Conservation (phyloP, 2,888 invertebrate species). For the Leptinotarsa haldemani region DNA sequence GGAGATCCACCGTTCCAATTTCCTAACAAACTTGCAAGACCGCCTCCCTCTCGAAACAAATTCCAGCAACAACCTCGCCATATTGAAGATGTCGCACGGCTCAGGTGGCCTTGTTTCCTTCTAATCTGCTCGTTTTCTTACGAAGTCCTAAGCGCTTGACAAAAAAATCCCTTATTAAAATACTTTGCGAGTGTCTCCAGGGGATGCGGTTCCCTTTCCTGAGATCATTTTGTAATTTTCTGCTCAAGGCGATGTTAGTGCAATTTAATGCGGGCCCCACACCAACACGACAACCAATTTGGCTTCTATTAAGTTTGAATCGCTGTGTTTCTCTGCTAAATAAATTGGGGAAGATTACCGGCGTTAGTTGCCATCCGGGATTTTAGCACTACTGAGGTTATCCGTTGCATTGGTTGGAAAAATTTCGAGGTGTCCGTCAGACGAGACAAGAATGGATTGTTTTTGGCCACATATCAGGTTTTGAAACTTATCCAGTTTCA, state of each 20-base stretch:
- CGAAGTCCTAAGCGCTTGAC: constrained; percentile 60
- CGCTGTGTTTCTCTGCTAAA: constrained; percentile 21
- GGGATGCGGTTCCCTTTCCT: constrained; percentile 50
- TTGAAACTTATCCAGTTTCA: too few species aligned
- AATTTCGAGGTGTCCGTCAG: too few species aligned
- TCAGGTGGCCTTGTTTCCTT: constrained; percentile 59
- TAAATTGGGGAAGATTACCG: constrained; percentile 22
- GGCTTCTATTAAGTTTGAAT: constrained; percentile 43
- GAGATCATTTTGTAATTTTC: constrained; percentile 60
- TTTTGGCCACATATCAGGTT: too few species aligned
- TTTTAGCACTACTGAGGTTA: constrained; percentile 6
- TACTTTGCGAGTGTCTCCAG: constrained; percentile 59
- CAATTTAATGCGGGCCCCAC: constrained; percentile 49
- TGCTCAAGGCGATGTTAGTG: constrained; percentile 55
- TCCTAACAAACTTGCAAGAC: not conserved
- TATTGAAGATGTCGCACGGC: constrained; percentile 62
- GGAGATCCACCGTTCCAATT: not conserved
- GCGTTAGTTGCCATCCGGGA: constrained; percentile 10
- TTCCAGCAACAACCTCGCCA: constrained; percentile 36
- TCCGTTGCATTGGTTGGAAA: not conserved
- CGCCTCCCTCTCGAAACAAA: constrained; percentile 24
- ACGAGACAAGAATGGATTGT: too few species aligned
- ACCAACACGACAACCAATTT: constrained; percentile 41
- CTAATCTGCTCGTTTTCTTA: constrained; percentile 59
- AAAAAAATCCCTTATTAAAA: constrained; percentile 65